Conservation (phyloP, 2,888 invertebrate species). For the Drosophila ezoana region DNA sequence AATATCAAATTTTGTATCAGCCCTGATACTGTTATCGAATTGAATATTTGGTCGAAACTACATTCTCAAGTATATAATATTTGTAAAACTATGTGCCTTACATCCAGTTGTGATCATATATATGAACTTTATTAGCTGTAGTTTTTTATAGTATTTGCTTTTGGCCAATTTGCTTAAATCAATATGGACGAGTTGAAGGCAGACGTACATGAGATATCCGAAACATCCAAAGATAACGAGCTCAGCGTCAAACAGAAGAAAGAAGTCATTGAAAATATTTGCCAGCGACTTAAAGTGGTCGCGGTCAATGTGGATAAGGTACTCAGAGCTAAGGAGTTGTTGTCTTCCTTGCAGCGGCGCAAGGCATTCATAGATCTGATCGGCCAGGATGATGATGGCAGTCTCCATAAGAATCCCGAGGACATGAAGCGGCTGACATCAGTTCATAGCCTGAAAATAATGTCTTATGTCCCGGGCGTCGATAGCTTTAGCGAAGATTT, state of each 20-base stretch:
- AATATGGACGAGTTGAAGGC: conserved; percentile 4
- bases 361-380: conserved; percentile 54
- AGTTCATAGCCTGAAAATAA: conserved; percentile 16
- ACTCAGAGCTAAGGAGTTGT: conserved; percentile 66
- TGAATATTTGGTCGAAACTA: too few species aligned
- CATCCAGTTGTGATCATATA: too few species aligned
- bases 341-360: conserved; percentile 61
- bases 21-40: too few species aligned
- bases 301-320: conserved; percentile 67
- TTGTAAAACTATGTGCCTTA: too few species aligned
- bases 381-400: conserved; percentile 49
- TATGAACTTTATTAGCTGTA: too few species aligned
- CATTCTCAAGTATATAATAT: too few species aligned
- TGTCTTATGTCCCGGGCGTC: not conserved
- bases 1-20: too few species aligned
- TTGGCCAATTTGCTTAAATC: not conserved
- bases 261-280: conserved; percentile 50
- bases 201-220: not conserved
- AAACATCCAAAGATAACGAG: not conserved
- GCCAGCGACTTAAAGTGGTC: conserved; percentile 63
- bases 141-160: not conserved
- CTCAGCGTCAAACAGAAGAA: not conserved
- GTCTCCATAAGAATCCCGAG: not conserved
- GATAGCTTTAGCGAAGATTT: not conserved
- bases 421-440: conserved; percentile 39